Evolutionary conservation across 2,797 vertebrate species (phyloP).

Genomic region (Muscicapa comitata): DNA sequence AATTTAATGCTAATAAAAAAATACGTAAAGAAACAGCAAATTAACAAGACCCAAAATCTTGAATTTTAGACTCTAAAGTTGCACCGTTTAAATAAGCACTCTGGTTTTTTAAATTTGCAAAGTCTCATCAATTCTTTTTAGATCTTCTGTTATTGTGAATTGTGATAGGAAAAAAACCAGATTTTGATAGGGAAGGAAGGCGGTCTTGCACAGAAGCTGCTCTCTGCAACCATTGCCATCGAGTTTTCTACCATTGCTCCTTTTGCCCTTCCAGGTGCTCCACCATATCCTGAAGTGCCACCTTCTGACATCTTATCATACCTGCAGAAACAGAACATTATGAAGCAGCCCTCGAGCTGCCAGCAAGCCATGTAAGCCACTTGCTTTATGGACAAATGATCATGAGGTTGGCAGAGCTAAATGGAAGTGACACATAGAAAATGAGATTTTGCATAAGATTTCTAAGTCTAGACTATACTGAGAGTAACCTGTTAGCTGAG

Average conservation of each 20-base stretch:
- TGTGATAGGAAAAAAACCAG: background rate
- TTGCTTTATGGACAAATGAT: background rate
- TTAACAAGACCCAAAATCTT: background rate
- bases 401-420: background rate
- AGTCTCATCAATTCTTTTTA: background rate
- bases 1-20: background rate
- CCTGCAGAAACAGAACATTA: conserved; percentile 84
- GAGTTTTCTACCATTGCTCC: background rate
- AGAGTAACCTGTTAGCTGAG: background rate
- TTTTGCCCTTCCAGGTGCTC: conserved; percentile 80
- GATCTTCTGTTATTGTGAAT: background rate
- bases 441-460: background rate
- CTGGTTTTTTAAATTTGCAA: background rate
- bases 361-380: conserved; percentile 81
- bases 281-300: conserved; percentile 87
- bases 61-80: background rate
- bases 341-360: conserved; percentile 86
- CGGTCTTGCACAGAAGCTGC: background rate
- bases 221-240: background rate
- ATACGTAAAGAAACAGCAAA: background rate
- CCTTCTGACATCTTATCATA: conserved; percentile 84
- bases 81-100: background rate
- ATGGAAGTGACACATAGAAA: background rate
- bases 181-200: background rate
- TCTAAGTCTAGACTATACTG: background rate